Evolutionary conservation across 35 echinoderm and acorn worm species (phyloP), one percentile per base, ranked within the genome.

Genomic region (Apostichopus parvimensis): DNA sequence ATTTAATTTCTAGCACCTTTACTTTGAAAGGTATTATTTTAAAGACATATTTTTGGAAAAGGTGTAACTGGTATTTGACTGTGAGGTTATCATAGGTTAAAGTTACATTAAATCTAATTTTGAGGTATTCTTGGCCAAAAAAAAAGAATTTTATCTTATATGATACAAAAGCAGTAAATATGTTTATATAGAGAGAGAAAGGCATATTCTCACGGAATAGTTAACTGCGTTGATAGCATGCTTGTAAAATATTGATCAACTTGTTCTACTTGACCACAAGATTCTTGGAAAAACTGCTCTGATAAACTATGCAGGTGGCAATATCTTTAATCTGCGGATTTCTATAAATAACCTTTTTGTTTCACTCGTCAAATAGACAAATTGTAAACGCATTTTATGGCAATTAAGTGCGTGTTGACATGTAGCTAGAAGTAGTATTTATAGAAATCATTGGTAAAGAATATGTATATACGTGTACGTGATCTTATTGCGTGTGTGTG

Each of bases 51-150:
- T 84, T 84, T 84, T 84, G 58, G 56, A 84, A 53, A 21, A 84
- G 81, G 81, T 84, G 54, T 59, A 75, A 75, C 57, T 84, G 55
- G 17, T 84, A 56, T 84, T 84, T 60, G 12, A 24, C 81, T 59
- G 55, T 21, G 81, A 25, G 81, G 81, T 84, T 59, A 59, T 7
- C 55, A 58, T 58, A 23, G 56, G 54, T 55, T 53, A 54, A 84
- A 20, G 56, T 5, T 17, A 20, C 4, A 59, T 6, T 58, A 55
- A 84, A 84, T 84, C 81, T 84, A 84, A 84, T 84, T 84, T 84
- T 56, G 54, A 73, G 5, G 18, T 7, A 75, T 75, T 20, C 20
- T 75, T 75, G 71, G 17, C 20, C 14, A 75, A 18, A 20, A 75
- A 22, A 12, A 61, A 61, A 61, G 12, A 9, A 0, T 8, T 8